Base-by-base conservation (phyloP, 2,888 invertebrate species). In the Caenorhabditis macrosperma region DNA sequence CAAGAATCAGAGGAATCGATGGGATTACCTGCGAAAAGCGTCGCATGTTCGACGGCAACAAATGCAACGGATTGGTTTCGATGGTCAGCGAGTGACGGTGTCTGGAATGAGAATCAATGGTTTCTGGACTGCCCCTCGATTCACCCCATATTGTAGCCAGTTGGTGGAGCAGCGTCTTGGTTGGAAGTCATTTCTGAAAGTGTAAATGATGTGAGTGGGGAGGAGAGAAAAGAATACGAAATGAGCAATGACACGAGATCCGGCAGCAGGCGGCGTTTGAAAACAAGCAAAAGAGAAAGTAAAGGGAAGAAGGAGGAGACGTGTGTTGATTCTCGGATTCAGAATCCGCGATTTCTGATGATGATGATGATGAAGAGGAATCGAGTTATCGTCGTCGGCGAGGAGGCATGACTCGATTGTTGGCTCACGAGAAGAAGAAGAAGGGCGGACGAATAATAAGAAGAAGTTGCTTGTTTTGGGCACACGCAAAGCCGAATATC, bases 41-140 rank as follows among this genome's bases (percentile, higher is more conserved):
- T 50, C 86, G 75, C 57, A 86, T 85, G 64, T 87, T 87, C 9
- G 87, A 87, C n/a, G 87, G 87, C 50, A 87, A 78, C 55, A 87
- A 77, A 68, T 87, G 87, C 10, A 87, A 78, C 41, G 87, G 87
- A 71, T 87, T 87, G 52, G 87, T 86, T 75, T 87, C 87, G 72
- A 87, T 87, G 28, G 87, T 87, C 76, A 87, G 59, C 20, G 87
- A 87, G 60, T 87, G 87, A 50, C 87, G 87, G 55, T 85, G 87
- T 26, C 86, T 86, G 77, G 50, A 84, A 67, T n/a, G 7, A 52
- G 15, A 6, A 30, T 30, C 17, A 61, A 5, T 41, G 30, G 52
- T 59, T 55, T 20, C 17, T 3, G 20, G 33, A 33, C 22, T 66
- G 38, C 41, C 48, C 6, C n/a, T n/a, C n/a, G n/a, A 57, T 15